Base-by-base conservation (phyloP, 2,797 vertebrate genomes). In the Sebastolobus altivelis region DNA sequence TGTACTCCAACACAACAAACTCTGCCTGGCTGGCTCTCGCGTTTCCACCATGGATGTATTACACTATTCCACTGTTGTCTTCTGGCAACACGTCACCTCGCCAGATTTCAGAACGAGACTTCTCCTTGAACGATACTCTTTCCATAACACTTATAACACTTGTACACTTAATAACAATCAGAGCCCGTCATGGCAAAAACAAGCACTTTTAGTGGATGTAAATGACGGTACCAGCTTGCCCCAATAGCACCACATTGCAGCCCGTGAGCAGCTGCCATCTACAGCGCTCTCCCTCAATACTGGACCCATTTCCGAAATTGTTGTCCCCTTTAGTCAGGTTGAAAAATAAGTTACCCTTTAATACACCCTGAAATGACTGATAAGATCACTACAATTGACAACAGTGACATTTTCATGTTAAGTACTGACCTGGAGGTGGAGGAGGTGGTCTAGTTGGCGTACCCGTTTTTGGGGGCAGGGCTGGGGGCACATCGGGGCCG, bases 371-470 rank as follows among this genome's bases (percentile, higher is more conserved):
- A 68, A 56, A 37, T 22, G 14, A 25, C 54, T 4, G 20, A 66
- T 1, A 55, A 11, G 0, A 37, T 33, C 38, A 2, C 29, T 6
- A 16, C 37, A 54, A 3, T 8, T 3, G 5, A 38, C n/a, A 16
- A 52, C 1, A 8, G 2, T 35, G n/a, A 3, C 1, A 1, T 18
- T 65, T 63, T n/a, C 8, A 63, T 8, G 9, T 13, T 2, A 6
- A 49, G 22, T n/a, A 82, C 94, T 94, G 93, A 99, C 98, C 98
- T 94, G 98, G 98, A 68, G 98, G 98, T 29, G 97, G 98, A 22
- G 98, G 98, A 62, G 98, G 98, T 18, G 99, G 98, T 93, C 98
- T 95, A 13, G 99, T 98, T 75, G 98, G 98, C 5, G 98, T 99
- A 89, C 98, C 98, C 2, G 95, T 97, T 94, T 99, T 99, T 13